Evolutionary conservation across 1,140 invertebrate genomes (phyloP).

Genomic region (Pseudomyrmex pallidus): DNA sequence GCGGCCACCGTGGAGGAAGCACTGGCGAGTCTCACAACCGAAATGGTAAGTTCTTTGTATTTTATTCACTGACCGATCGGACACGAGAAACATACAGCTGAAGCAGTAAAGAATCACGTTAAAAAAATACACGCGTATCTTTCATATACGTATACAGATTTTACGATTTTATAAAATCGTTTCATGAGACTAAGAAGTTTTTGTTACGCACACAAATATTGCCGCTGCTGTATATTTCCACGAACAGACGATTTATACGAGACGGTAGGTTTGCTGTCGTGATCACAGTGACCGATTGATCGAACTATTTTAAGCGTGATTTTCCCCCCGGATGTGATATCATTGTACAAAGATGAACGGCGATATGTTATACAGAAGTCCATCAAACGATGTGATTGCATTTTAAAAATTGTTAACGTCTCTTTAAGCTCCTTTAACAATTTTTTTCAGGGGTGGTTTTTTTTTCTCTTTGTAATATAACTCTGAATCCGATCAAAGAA

Average conservation of each 20-base stretch:
- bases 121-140: not conserved
- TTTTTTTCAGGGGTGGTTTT: not conserved
- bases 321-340: conserved; percentile 60
- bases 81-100: conserved; percentile 13
- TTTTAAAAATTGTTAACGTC: not conserved
- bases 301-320: conserved; percentile 58
- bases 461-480: too few species aligned
- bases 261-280: conserved; percentile 62
- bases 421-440: not conserved
- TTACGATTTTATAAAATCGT: not conserved
- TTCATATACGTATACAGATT: not conserved
- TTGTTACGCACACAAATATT: not conserved
- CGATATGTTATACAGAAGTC: conserved; percentile 25
- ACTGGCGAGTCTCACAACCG: conserved; percentile 91
- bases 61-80: conserved; percentile 58
- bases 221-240: conserved; percentile 18
- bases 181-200: not conserved
- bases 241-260: conserved; percentile 49
- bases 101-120: conserved; percentile 20
- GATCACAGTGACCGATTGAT: conserved; percentile 61
- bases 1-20: conserved; percentile 88
- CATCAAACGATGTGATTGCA: conserved; percentile 42
- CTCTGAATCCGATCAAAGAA: not conserved
- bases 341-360: conserved; percentile 55
- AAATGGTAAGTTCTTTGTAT: conserved; percentile 89